Evolutionary conservation across 2,888 invertebrate genomes (phyloP), one percentile per base, ranked within the genome.

Genomic region (Prostheceraeus crozeri): DNA sequence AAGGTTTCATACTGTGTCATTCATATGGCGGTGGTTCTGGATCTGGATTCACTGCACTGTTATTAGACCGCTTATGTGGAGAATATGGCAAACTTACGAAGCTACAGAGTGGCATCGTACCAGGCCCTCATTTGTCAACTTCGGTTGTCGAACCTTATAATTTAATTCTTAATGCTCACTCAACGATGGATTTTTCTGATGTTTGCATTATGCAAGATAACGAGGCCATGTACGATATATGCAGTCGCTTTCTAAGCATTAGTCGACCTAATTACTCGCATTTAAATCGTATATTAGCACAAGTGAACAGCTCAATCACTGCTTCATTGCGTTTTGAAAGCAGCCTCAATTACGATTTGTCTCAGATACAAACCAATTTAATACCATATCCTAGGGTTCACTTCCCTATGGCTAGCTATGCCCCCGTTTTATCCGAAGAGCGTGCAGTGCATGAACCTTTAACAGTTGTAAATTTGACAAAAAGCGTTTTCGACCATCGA

Each of bases 371-470:
- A 28, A 63, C 63, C 3, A 63, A 63, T 35, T 36, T 63, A 6
- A 55, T 63, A 0, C 63, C 63, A 23, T 63, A 62, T 51, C 63
- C 63, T 16, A 27, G 63, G 11, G 45, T 63, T 25, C 63, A 63
- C 35, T 62, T 62, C 46, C 57, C 63, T 14, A 11, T 62, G 1
- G 52, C 53, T 10, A 30, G 52, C 21, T 35, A 52, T 25, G 45
- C 63, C 1, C 63, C 63, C 14, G 27, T 63, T 2, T 6, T 51
- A 2, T 54, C 57, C 11, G n/a, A 16, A 3, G 30, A 21, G 1
- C 55, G 35, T 33, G 19, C 35, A 1, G 19, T 33, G 16, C 45
- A 60, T 33, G 53, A 60, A 52, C 19, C 23, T 28, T 36, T 21
- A n/a, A 23, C 36, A 14, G 57, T 46, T 16, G 35, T 23, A 23